Evolutionary conservation across 2,888 invertebrate genomes (phyloP).

Genomic region (Galerucella pusilla): DNA sequence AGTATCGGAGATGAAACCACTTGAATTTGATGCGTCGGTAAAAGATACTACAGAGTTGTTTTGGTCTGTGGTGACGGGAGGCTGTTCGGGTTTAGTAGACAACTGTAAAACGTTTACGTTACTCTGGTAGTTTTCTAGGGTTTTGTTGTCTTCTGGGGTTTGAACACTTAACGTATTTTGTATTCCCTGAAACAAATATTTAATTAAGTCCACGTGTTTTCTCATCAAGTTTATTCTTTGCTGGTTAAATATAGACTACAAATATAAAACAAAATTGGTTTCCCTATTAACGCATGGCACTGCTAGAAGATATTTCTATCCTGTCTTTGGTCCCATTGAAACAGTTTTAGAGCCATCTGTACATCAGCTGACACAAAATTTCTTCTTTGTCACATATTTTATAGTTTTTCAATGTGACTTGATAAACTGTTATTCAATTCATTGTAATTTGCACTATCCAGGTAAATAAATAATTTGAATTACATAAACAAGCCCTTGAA

Average conservation of each 20-base stretch:
- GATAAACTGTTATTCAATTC: too few species aligned
- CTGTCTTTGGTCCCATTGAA: too few species aligned
- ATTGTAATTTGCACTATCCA: too few species aligned
- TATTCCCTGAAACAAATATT: constrained; percentile 50
- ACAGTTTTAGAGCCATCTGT: too few species aligned
- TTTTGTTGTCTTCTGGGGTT: constrained; percentile 57
- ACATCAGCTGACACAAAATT: too few species aligned
- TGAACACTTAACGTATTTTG: constrained; percentile 57
- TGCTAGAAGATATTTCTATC: too few species aligned
- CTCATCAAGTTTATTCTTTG: not conserved
- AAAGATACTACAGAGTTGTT: constrained; percentile 2
- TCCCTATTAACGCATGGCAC: too few species aligned
- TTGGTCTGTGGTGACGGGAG: constrained; percentile 39
- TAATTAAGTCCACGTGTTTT: not conserved
- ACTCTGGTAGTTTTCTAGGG: constrained; percentile 59
- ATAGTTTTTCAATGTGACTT: too few species aligned
- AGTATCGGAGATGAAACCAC: constrained; percentile 43
- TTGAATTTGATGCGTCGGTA: constrained; percentile 35
- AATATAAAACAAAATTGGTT: too few species aligned
- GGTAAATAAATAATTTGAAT: too few species aligned
- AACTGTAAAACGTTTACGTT: constrained; percentile 61
- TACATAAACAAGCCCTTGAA: too few species aligned
- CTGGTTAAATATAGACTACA: not conserved
- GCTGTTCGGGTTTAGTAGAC: constrained; percentile 45
- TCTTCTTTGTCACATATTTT: too few species aligned